phyloP scores from a whole-genome alignment of 2,113 vertebrate species.

The Datnioides undecimradiatus region DNA sequence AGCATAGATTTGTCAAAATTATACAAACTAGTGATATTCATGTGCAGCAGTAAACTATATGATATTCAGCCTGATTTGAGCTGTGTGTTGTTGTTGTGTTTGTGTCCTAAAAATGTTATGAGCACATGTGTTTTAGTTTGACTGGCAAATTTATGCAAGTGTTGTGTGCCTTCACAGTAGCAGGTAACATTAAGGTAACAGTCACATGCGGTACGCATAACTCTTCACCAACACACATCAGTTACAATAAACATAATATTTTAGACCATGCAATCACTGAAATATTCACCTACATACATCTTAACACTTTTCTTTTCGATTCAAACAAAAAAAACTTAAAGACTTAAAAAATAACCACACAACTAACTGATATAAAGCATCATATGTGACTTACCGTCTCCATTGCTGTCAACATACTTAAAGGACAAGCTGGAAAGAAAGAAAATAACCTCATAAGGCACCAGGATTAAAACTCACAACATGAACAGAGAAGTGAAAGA shows the following conservation, averaged over 20 bases:
- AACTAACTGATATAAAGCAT: neutral
- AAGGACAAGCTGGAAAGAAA: slow-evolving; percentile 51
- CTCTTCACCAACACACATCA: neutral
- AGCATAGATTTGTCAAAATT: neutral
- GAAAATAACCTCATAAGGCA: slow-evolving; percentile 30
- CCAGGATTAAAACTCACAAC: neutral
- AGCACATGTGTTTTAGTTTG: slow-evolving; percentile 70
- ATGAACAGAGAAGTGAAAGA: slow-evolving; percentile 66
- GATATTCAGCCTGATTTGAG: neutral
- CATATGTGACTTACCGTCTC: slow-evolving; percentile 78
- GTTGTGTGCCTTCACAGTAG: slow-evolving; percentile 44
- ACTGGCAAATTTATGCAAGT: slow-evolving; percentile 80
- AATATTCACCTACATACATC: neutral
- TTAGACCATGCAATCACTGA: neutral
- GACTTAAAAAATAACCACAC: neutral
- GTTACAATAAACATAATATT: neutral
- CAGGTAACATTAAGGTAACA: slow-evolving; percentile 36
- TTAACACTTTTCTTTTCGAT: neutral
- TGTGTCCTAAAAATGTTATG: slow-evolving; percentile 28
- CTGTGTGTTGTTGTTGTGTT: neutral
- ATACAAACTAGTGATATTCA: neutral
- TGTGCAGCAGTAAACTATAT: neutral
- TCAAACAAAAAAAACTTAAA: too few relatives aligned
- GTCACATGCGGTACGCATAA: slow-evolving; percentile 10
- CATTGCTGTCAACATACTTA: slow-evolving; percentile 73